Percentiles rank a stretch among this genome's conserved stretches.
Conservation (phyloP, 2,113 vertebrate genomes). For the Danionella cerebrum region DNA sequence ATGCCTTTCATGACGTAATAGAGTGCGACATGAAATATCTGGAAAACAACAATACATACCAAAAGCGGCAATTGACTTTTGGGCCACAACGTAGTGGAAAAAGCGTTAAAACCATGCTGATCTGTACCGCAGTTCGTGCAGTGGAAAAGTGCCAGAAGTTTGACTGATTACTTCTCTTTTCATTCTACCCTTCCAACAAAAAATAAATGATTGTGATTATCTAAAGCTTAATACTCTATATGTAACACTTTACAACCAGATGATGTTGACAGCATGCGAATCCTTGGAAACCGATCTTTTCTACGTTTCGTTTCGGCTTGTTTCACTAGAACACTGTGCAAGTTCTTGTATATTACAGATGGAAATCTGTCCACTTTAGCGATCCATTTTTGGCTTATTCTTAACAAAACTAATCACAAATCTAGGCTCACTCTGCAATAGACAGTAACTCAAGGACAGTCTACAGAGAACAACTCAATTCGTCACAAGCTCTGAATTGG, state of each 20-base stretch:
- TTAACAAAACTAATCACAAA: slow-evolving; percentile 34
- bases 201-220: slow-evolving; percentile 42
- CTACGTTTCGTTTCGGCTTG: too few relatives aligned
- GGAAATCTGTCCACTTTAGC: slow-evolving; percentile 32
- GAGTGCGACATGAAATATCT: too few relatives aligned
- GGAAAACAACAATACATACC: too few relatives aligned
- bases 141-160: too few relatives aligned
- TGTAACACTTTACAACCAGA: slow-evolving; percentile 38
- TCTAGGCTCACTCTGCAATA: slow-evolving; percentile 21
- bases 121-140: too few relatives aligned
- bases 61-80: too few relatives aligned
- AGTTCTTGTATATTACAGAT: slow-evolving; percentile 46
- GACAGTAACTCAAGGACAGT: background rate
- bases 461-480: background rate
- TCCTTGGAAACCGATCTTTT: slow-evolving; percentile 10
- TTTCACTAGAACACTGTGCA: too few relatives aligned
- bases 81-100: too few relatives aligned
- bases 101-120: too few relatives aligned
- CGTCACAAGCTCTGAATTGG: background rate
- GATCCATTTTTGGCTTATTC: slow-evolving; percentile 58
- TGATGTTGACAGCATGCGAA: slow-evolving; percentile 40
- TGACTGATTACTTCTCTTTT: background rate
- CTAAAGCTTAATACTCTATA: slow-evolving; percentile 40
- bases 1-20: too few relatives aligned
- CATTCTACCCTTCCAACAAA: slow-evolving; percentile 42